These are phyloP conservation scores for Parnassius mnemosyne DNA, from an alignment of 2,888 invertebrate genomes.

Conservation along the genomic window DNA sequence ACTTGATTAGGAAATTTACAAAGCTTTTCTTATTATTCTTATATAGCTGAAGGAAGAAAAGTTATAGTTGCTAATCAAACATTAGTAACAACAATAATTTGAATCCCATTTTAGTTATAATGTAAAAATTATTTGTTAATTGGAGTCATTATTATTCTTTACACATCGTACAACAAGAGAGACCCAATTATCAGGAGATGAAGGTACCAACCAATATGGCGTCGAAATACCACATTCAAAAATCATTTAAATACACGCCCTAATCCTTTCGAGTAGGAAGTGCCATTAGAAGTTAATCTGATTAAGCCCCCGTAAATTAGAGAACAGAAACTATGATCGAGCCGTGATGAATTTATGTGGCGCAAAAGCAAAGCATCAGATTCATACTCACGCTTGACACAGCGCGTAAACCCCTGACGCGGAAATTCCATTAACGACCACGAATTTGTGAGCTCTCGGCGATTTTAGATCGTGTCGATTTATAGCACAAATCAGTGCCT, in stretches of 20 bases:
- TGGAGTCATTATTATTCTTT: slow-evolving; percentile 61
- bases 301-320: slow-evolving; percentile 56
- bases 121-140: too few relatives aligned
- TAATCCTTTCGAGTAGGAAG: slow-evolving; percentile 50
- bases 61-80: slow-evolving; percentile 27
- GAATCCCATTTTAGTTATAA: too few relatives aligned
- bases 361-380: background rate
- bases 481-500: slow-evolving; percentile 43
- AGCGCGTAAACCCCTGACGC: slow-evolving; percentile 48
- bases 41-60: background rate
- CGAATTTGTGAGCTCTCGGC: slow-evolving; percentile 52
- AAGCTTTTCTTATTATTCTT: background rate
- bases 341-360: background rate
- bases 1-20: background rate
- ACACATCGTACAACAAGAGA: slow-evolving; percentile 59
- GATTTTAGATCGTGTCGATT: slow-evolving; percentile 47
- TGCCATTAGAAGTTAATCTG: slow-evolving; percentile 66
- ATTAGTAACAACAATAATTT: slow-evolving; percentile 20
- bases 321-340: background rate
- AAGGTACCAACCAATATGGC: slow-evolving; percentile 38
- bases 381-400: slow-evolving; percentile 14
- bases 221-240: slow-evolving; percentile 67
- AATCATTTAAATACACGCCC: slow-evolving; percentile 60
- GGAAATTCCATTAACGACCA: slow-evolving; percentile 69
- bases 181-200: slow-evolving; percentile 37